Conservation (phyloP, 2,797 vertebrate species). For the Chelon labrosus region DNA sequence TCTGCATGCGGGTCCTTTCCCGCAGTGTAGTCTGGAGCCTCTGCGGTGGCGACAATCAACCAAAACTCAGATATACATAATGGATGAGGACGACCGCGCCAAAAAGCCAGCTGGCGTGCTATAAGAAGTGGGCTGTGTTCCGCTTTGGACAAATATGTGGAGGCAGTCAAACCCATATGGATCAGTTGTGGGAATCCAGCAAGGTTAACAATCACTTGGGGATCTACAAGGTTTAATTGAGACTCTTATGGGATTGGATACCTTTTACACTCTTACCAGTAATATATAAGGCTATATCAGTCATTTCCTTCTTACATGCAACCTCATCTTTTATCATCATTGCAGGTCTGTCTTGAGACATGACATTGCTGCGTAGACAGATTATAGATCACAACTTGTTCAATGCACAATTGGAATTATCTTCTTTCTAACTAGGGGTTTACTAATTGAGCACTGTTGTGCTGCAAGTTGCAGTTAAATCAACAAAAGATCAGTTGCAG, state of each 20-base stretch:
- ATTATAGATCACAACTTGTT: slow-evolving; percentile 39
- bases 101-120: slow-evolving; percentile 71
- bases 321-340: slow-evolving; percentile 27
- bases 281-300: slow-evolving; percentile 54
- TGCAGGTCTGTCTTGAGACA: slow-evolving; percentile 9
- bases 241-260: slow-evolving; percentile 51
- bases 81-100: slow-evolving; percentile 69
- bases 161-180: slow-evolving; percentile 65
- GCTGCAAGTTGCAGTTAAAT: slow-evolving; percentile 33
- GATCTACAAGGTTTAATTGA: slow-evolving; percentile 50
- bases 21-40: slow-evolving; percentile 48
- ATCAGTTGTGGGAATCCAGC: slow-evolving; percentile 50
- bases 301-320: slow-evolving; percentile 33
- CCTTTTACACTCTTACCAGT: slow-evolving; percentile 40
- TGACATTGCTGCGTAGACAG: slow-evolving; percentile 44
- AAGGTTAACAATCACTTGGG: slow-evolving; percentile 65
- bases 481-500: slow-evolving; percentile 46
- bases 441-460: slow-evolving; percentile 27
- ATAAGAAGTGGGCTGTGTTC: slow-evolving; percentile 71
- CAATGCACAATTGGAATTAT: slow-evolving; percentile 29
- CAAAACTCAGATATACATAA: slow-evolving; percentile 76
- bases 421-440: slow-evolving; percentile 33
- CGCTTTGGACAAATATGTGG: slow-evolving; percentile 71
- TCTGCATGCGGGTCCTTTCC: slow-evolving; percentile 43
- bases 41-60: slow-evolving; percentile 69